Evolutionary conservation across 92 coral and sea anemone genomes (phyloP), one percentile per base, ranked within the genome.

Genomic region (Blastomussa wellsi): DNA sequence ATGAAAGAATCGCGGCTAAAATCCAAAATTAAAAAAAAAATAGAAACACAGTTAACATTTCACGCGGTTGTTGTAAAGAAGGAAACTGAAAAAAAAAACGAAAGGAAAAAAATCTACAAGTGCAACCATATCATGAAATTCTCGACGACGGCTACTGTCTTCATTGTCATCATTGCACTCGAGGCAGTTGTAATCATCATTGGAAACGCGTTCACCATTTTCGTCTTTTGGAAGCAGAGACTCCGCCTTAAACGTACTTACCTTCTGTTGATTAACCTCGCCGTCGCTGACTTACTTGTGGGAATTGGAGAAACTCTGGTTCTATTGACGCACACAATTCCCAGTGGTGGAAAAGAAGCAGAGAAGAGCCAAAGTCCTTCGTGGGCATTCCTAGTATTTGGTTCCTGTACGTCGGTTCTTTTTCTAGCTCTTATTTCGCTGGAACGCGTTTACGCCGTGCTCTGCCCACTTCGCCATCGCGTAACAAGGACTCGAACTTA

Each of bases 401-500:
- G 16, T 9, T 26, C 33, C 15, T 26, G 68, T 26, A 24, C 35
- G 7, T 74, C 78, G 14, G 51, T 74, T 33, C n/a, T 74, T 48
- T 39, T 39, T 48, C 78, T 74, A 1, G 57, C 57, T 8, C 33
- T 48, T 7, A 74, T 74, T 74, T 74, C 78, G 15, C 57, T 74
- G 51, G 78, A 74, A 74, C 57, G 78, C 16, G 78, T 42, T 74
- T 74, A 74, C 57, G 35, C 78, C 24, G 57, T 74, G 78, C 8
- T 74, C 33, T 24, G 37, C 31, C 78, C 78, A n/a, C 55, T 74
- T 8, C 78, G 78, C 26, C 78, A 74, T 33, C 78, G 78, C 31
- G 78, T 29, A 29, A 33, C 78, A 74, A 74, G 19, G 35, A 48
- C 52, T 13, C 78, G 55, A 12, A 41, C 52, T 51, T 82, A 70